phyloP scores from a whole-genome alignment of 2,888 invertebrate species.

The Mayetiola destructor region DNA sequence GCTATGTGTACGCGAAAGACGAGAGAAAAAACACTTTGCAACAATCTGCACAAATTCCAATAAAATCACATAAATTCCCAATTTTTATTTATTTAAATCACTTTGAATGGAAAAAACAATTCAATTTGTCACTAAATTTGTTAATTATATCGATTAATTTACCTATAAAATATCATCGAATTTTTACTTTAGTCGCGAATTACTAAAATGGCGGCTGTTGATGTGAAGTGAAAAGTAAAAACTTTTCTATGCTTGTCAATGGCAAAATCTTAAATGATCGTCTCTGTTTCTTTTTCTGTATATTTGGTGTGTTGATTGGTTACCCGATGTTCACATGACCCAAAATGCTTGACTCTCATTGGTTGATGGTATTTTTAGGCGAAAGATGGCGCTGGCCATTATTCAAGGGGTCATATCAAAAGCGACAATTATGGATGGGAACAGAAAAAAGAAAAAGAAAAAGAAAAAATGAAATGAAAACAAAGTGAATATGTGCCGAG shows the following conservation, averaged over 20 bases:
- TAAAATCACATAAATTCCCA: slow-evolving; percentile 23
- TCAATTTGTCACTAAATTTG: slow-evolving; percentile 13
- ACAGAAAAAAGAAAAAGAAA: too few species aligned
- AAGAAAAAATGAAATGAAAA: too few species aligned
- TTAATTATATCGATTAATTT: slow-evolving; percentile 9
- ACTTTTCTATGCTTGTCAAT: slow-evolving; percentile 90
- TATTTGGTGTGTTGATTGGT: slow-evolving; percentile 32
- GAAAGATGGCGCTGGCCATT: neutral
- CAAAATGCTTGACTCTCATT: slow-evolving; percentile 14
- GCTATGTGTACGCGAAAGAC: slow-evolving; percentile 13
- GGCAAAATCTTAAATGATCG: slow-evolving; percentile 25
- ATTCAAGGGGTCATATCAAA: neutral
- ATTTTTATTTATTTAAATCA: slow-evolving; percentile 14
- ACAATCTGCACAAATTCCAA: slow-evolving; percentile 18
- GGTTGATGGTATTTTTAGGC: neutral
- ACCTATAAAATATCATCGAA: slow-evolving; percentile 12
- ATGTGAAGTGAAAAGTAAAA: slow-evolving; percentile 38
- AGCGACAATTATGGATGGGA: too few species aligned
- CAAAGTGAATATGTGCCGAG: too few species aligned
- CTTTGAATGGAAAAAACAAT: slow-evolving; percentile 16
- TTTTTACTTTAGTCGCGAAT: slow-evolving; percentile 46
- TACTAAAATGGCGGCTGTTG: slow-evolving; percentile 92
- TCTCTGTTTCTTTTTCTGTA: slow-evolving; percentile 34
- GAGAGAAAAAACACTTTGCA: slow-evolving; percentile 17
- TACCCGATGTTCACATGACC: slow-evolving; percentile 37